phyloP scores from a whole-genome alignment of 2,888 invertebrate species.

The Heteromyza rotundicornis region DNA sequence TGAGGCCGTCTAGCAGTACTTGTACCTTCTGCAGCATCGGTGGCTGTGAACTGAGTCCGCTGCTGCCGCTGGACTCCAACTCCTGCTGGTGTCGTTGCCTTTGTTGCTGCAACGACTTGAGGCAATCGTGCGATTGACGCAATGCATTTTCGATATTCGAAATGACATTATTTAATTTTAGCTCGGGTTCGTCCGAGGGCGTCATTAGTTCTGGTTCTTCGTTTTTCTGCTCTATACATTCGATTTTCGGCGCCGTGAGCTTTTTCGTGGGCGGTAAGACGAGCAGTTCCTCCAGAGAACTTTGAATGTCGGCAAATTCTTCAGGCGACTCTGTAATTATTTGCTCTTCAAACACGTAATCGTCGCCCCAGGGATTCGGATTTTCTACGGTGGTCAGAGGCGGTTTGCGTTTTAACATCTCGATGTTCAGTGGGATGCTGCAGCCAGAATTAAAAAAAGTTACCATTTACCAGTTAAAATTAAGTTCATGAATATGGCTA shows the following conservation, averaged over 20 bases:
- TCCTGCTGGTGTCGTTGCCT: conserved; percentile 31
- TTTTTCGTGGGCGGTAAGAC: conserved; percentile 10
- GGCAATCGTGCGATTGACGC: conserved; percentile 48
- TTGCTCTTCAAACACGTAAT: conserved; percentile 39
- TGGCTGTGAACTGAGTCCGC: conserved; percentile 19
- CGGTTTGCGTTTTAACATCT: conserved; percentile 25
- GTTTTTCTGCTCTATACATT: not conserved
- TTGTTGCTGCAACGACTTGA: conserved; percentile 34
- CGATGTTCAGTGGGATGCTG: conserved; percentile 31
- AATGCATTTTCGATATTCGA: conserved; percentile 50
- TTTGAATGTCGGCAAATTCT: conserved; percentile 16
- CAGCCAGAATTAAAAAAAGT: too few species aligned
- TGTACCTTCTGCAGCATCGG: conserved; percentile 40
- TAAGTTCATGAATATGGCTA: too few species aligned
- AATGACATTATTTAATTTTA: conserved; percentile 45
- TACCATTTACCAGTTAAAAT: too few species aligned
- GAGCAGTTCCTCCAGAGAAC: conserved; percentile 25
- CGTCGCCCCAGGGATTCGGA: conserved; percentile 49
- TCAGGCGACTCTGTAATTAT: conserved; percentile 36
- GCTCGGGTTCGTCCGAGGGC: conserved; percentile 29
- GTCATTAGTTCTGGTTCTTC: not conserved
- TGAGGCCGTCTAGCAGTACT: conserved; percentile 42
- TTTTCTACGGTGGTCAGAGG: not conserved
- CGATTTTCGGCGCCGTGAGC: not conserved
- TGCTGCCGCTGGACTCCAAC: conserved; percentile 22